Percentiles rank a stretch among this genome's conserved stretches.
These are phyloP conservation scores for Caenorhabditis sulstoni DNA, from an alignment of 2,888 invertebrate species.

Conservation along the genomic window DNA sequence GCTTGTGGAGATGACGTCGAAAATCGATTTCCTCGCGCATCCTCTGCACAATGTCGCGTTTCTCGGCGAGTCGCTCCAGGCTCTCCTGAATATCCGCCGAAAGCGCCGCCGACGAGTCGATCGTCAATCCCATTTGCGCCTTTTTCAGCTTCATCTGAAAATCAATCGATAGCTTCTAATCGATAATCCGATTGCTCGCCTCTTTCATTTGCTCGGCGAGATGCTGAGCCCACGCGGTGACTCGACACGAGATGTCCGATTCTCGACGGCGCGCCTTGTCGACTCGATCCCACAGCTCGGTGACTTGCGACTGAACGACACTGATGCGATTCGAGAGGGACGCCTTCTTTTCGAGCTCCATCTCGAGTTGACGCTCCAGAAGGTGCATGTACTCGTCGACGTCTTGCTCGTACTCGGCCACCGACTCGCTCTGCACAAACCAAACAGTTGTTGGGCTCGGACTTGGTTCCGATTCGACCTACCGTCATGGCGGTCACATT, in stretches of 20 bases:
- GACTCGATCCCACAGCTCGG: slow-evolving; percentile 59
- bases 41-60: slow-evolving; percentile 37
- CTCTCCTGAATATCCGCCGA: slow-evolving; percentile 49
- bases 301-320: slow-evolving; percentile 36
- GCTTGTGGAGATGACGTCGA: slow-evolving; percentile 49
- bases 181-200: slow-evolving; percentile 13
- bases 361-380: slow-evolving; percentile 33
- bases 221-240: slow-evolving; percentile 55
- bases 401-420: slow-evolving; percentile 49
- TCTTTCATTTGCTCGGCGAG: slow-evolving; percentile 47
- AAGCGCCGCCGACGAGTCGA: slow-evolving; percentile 40
- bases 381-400: slow-evolving; percentile 38
- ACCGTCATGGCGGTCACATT: slow-evolving; percentile 44
- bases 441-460: not conserved
- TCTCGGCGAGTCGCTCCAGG: slow-evolving; percentile 44
- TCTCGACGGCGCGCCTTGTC: slow-evolving; percentile 59
- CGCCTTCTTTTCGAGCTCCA: slow-evolving; percentile 43
- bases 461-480: not conserved
- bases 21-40: slow-evolving; percentile 53
- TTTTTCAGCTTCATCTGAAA: slow-evolving; percentile 42
- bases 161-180: not conserved
- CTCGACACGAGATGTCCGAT: slow-evolving; percentile 49
- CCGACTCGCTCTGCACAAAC: slow-evolving; percentile 39
- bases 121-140: slow-evolving; percentile 41
- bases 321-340: slow-evolving; percentile 32